Percentiles rank a stretch among this genome's conserved stretches.
Conservation (phyloP, 2,888 invertebrate species). For the Prosapia bicincta region DNA sequence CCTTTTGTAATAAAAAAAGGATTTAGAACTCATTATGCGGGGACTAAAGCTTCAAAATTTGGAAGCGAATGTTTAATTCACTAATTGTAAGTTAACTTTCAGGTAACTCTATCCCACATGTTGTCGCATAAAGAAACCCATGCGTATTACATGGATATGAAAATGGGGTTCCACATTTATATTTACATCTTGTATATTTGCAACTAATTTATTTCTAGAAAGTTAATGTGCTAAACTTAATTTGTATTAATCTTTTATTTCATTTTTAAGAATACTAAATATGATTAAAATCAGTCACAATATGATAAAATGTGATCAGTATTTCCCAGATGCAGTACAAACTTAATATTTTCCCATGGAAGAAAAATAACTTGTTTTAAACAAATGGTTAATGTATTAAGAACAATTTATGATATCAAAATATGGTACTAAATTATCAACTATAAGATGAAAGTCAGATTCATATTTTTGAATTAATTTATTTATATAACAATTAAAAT, state of each 20-base stretch:
- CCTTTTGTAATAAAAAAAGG: background rate
- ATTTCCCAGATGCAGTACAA: no score
- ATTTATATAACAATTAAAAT: no score
- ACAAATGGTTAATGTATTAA: no score
- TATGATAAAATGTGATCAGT: no score
- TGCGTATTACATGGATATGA: background rate
- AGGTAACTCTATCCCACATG: background rate
- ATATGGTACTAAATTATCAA: no score
- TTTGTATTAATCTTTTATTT: background rate
- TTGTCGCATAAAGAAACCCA: background rate
- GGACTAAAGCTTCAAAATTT: background rate
- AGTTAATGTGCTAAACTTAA: background rate
- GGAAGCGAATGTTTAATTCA: background rate
- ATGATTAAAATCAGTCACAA: no score
- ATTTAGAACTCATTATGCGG: background rate
- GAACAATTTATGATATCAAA: no score
- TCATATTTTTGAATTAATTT: no score
- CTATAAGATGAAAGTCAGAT: no score
- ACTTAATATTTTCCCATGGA: no score
- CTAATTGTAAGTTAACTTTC: background rate
- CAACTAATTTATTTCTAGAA: background rate
- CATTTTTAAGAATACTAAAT: no score
- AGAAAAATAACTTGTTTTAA: no score
- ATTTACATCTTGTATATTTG: background rate
- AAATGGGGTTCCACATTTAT: background rate